Evolutionary conservation across 2,888 invertebrate species (phyloP).

Genomic region (Eupithecia dodoneata): DNA sequence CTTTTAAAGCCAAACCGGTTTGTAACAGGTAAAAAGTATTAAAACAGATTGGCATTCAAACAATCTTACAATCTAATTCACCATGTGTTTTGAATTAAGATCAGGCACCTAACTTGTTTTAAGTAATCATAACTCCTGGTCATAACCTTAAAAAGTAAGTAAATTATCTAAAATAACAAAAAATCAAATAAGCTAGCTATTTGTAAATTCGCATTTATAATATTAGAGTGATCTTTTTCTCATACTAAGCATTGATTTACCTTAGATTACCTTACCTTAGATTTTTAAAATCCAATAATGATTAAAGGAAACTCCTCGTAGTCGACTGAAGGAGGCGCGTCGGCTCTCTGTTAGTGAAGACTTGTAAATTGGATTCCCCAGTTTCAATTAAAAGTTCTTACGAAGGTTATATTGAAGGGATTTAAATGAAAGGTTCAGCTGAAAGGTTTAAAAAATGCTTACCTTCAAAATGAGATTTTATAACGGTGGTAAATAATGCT

Average conservation of each 20-base stretch:
- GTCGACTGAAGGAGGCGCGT: not conserved
- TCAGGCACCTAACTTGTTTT: not conserved
- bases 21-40: conserved; percentile 1
- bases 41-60: not conserved
- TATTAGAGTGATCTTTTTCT: not conserved
- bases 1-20: not conserved
- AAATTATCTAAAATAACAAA: not conserved
- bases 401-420: not conserved
- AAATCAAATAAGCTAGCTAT: not conserved
- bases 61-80: not conserved
- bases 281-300: not conserved
- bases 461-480: not conserved
- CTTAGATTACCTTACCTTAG: not conserved
- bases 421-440: conserved; percentile 1
- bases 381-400: conserved; percentile 28
- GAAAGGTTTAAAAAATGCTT: conserved; percentile 4
- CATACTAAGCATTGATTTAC: not conserved
- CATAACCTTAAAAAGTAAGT: not conserved
- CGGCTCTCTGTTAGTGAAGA: conserved; percentile 2
- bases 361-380: conserved; percentile 23
- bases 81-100: not conserved
- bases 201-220: no score
- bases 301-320: not conserved
- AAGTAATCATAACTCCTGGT: not conserved
- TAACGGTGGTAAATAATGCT: not conserved